These are phyloP conservation scores for Polylopha cassiicola DNA, from an alignment of 2,888 invertebrate species.

Conservation along the genomic window DNA sequence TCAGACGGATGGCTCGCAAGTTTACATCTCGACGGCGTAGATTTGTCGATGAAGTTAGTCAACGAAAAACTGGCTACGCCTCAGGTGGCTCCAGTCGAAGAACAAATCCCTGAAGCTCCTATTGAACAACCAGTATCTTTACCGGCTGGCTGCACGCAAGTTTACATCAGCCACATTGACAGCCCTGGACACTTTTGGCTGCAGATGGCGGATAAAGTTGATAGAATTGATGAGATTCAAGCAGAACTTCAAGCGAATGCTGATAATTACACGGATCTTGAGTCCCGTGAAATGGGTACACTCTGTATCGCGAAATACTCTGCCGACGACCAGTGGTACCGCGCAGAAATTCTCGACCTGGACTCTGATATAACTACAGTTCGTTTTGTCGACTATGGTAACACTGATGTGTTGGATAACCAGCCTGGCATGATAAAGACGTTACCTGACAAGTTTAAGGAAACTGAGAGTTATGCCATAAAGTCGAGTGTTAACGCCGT, in stretches of 20 bases:
- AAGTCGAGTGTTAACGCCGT: slow-evolving; percentile 83
- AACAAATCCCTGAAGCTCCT: slow-evolving; percentile 34
- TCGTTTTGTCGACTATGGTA: slow-evolving; percentile 87
- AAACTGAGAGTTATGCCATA: slow-evolving; percentile 75
- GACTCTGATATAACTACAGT: slow-evolving; percentile 86
- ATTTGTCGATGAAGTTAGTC: slow-evolving; percentile 67
- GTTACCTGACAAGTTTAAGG: slow-evolving; percentile 77
- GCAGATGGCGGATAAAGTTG: slow-evolving; percentile 78
- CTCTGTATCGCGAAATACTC: slow-evolving; percentile 88
- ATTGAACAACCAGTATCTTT: slow-evolving; percentile 47
- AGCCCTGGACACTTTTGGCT: slow-evolving; percentile 87
- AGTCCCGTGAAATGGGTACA: slow-evolving; percentile 77
- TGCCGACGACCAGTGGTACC: slow-evolving; percentile 92
- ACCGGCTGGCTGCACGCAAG: slow-evolving; percentile 62
- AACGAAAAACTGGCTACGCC: slow-evolving; percentile 61
- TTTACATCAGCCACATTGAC: slow-evolving; percentile 83
- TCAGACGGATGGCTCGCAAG: slow-evolving; percentile 76
- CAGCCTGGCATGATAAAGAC: slow-evolving; percentile 78
- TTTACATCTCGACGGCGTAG: slow-evolving; percentile 68
- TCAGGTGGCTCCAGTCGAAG: slow-evolving; percentile 36
- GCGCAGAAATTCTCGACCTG: slow-evolving; percentile 90
- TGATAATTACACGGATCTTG: slow-evolving; percentile 68
- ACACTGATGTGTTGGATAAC: slow-evolving; percentile 84
- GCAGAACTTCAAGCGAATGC: slow-evolving; percentile 79
- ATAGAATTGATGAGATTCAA: slow-evolving; percentile 78